Evolutionary conservation across 35 echinoderm and acorn worm species (phyloP), one percentile per base, ranked within the genome.

Genomic region (Chiridota heheva): DNA sequence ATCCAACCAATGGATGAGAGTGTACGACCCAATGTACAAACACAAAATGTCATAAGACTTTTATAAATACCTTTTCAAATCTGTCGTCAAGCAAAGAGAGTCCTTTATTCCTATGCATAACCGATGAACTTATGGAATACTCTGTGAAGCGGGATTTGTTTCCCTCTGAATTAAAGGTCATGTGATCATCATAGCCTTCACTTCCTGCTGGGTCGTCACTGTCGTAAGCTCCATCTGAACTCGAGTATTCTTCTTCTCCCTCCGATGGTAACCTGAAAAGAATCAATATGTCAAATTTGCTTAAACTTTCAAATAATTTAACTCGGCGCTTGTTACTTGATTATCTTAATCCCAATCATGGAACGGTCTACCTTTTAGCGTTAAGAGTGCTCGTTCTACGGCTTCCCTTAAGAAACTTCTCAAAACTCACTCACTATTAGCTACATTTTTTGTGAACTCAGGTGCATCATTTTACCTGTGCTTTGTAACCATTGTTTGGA

Each of bases 111-210:
- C 94, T 84, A 36, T 79, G 86, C n/a, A 97, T 97, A 22, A 97
- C 89, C 0, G 94, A 97, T 57, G 94, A 97, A 6, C 83, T 88
- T 22, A 97, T 29, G 20, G 94, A 97, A 67, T 97, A 97, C 70
- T 80, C 91, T 44, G 94, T 97, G 40, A 91, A 97, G 36, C 81
- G 63, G 6, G 84, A 88, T 62, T 96, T 97, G 27, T 88, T 97
- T 37, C 91, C 93, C 57, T 91, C 93, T 34, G 76, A 70, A 31
- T 64, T 51, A 51, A 62, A 92, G 1, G 90, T 87, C 25, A 51
- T 61, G 24, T 70, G 82, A 18, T 35, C 33, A 22, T 60, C 53
- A 7, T 6, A 34, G 55, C 63, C 76, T 39, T 40, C 32, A 2
- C 27, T 62, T 24, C 38, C 55, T 10, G 4, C 76, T 37, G 59